Evolutionary conservation across 1,140 invertebrate species (phyloP).

Genomic region (Bombus sylvicola): DNA sequence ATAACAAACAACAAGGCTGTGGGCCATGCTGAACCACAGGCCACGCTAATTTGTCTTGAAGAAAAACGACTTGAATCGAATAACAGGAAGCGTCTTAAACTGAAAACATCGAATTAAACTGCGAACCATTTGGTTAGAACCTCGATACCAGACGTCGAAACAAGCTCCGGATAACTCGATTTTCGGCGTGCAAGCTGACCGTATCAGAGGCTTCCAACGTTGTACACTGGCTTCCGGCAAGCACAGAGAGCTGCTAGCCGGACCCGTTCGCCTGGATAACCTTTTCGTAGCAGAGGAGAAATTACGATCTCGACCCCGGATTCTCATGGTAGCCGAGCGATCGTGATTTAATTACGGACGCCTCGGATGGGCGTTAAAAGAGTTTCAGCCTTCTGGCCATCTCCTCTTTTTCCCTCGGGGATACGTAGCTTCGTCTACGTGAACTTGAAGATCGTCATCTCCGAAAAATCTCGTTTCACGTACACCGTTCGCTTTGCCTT

Average conservation of each 20-base stretch:
- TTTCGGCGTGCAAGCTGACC: not conserved
- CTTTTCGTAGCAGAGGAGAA: constrained; percentile 8
- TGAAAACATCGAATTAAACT: not conserved
- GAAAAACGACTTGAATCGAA: not conserved
- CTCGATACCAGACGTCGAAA: not conserved
- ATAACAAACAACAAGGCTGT: not conserved
- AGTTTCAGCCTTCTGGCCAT: not conserved
- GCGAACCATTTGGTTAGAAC: not conserved
- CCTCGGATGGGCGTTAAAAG: constrained; percentile 31
- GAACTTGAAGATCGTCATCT: constrained; percentile 25
- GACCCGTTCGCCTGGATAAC: constrained; percentile 22
- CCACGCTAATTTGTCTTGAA: not conserved
- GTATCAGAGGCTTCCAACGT: not conserved
- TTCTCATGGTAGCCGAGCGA: constrained; percentile 22
- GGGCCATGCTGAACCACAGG: not conserved
- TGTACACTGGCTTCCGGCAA: not conserved
- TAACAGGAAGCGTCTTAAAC: not conserved
- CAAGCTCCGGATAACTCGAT: not conserved
- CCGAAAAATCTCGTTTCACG: constrained; percentile 18
- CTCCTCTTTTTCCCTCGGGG: too few species aligned
- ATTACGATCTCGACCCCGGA: constrained; percentile 44
- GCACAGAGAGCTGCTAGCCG: not conserved
- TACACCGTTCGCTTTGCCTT: too few species aligned
- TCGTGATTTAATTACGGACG: constrained; percentile 50
- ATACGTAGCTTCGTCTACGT: not conserved